These are phyloP conservation scores for Herminia tarsipennalis DNA, from an alignment of 2,888 invertebrate species.

Conservation along the genomic window DNA sequence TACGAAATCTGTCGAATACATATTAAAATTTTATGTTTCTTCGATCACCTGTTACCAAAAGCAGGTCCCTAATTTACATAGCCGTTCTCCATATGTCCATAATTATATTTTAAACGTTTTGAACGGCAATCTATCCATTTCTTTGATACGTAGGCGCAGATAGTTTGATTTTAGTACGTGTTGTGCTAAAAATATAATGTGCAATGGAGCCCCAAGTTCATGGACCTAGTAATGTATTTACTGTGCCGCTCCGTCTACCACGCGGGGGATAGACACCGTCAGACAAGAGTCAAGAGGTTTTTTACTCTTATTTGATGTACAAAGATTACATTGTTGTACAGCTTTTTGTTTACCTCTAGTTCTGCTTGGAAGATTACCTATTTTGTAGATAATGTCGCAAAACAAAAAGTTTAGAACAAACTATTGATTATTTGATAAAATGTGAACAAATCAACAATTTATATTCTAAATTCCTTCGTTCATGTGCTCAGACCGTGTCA, in stretches of 20 bases:
- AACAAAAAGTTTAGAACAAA: not conserved
- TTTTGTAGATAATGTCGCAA: not conserved
- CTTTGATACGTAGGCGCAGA: not conserved
- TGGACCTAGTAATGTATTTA: slow-evolving; percentile 61
- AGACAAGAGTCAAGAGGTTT: slow-evolving; percentile 29
- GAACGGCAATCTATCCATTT: slow-evolving; percentile 18
- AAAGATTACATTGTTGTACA: slow-evolving; percentile 11
- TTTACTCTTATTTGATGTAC: slow-evolving; percentile 10
- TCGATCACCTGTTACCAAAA: slow-evolving; percentile 3
- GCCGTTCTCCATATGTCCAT: not conserved
- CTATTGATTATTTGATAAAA: not conserved
- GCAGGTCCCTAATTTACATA: slow-evolving; percentile 9
- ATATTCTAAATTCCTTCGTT: not conserved
- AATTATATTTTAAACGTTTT: slow-evolving; percentile 16
- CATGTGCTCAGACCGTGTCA: slow-evolving; percentile 1
- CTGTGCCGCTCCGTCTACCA: slow-evolving; percentile 61
- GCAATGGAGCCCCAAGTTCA: slow-evolving; percentile 68
- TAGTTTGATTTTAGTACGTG: slow-evolving; percentile 26
- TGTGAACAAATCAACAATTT: not conserved
- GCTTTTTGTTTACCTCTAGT: slow-evolving; percentile 14
- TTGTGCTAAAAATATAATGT: slow-evolving; percentile 58
- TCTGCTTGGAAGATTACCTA: slow-evolving; percentile 4
- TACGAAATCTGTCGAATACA: not conserved
- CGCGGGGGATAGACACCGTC: slow-evolving; percentile 45
- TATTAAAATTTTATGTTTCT: not conserved